phyloP scores from a whole-genome alignment of 2,113 vertebrate species.

The human (Homo sapiens) region GRCh38 chr18:75911501-75912000 shows the following conservation, averaged over 20 bases:
- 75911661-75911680: conserved; percentile 86
- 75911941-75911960: conserved; percentile 81
- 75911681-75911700: conserved; percentile 88
- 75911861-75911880: conserved; percentile 72
- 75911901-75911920: conserved; percentile 79
- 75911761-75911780: conserved; percentile 78
- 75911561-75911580: conserved; percentile 83
- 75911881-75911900: conserved; percentile 64
- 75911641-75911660: conserved; percentile 77
- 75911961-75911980: conserved; percentile 75
- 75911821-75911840: conserved; percentile 59
- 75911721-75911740: conserved; percentile 85
- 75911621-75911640: conserved; percentile 84
- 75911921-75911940: conserved; percentile 79
- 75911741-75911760: conserved; percentile 80
- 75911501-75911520: conserved; percentile 76
- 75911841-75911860: conserved; percentile 49
- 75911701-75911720: conserved; percentile 89
- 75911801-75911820: conserved; percentile 55
- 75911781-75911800: conserved; percentile 73
- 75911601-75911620: conserved; percentile 77
- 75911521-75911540: conserved; percentile 44
- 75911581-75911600: conserved; percentile 76
- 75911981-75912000: conserved; percentile 75
- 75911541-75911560: conserved; percentile 86